Percentiles rank a stretch among this genome's conserved stretches.
Evolutionary conservation across 2,113 vertebrate genomes (phyloP).

Genomic region (Zootoca vivipara): DNA sequence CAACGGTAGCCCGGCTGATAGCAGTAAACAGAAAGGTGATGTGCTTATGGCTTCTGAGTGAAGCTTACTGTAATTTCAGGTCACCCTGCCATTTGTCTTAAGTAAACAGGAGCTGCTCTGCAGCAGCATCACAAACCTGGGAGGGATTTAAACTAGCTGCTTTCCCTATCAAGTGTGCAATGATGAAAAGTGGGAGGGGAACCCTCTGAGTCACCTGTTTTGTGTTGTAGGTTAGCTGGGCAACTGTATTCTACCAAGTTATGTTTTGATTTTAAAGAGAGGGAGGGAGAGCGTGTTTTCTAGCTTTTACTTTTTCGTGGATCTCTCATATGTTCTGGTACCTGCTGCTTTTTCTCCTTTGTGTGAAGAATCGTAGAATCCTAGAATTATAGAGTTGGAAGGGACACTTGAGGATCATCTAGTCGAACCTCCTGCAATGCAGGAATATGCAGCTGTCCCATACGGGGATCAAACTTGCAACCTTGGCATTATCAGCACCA

Average conservation of each 20-base stretch:
- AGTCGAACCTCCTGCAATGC: too few relatives aligned
- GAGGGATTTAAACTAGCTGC: neutral
- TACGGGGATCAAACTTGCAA: too few relatives aligned
- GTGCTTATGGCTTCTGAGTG: neutral
- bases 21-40: neutral
- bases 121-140: neutral
- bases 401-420: too few relatives aligned
- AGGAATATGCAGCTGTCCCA: too few relatives aligned
- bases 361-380: too few relatives aligned
- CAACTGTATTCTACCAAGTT: neutral
- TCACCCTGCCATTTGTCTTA: constrained; percentile 11
- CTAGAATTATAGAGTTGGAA: too few relatives aligned
- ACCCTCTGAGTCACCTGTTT: neutral
- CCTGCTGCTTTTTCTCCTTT: too few relatives aligned
- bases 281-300: neutral
- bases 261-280: neutral
- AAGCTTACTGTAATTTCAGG: neutral
- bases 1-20: neutral
- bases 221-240: neutral
- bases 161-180: neutral
- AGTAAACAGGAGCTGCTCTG: neutral
- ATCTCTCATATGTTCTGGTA: neutral
- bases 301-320: neutral
- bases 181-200: neutral
- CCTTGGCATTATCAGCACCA: too few relatives aligned